Base-by-base conservation (phyloP, 2,797 vertebrate species). In the Typhlichthys subterraneus region DNA sequence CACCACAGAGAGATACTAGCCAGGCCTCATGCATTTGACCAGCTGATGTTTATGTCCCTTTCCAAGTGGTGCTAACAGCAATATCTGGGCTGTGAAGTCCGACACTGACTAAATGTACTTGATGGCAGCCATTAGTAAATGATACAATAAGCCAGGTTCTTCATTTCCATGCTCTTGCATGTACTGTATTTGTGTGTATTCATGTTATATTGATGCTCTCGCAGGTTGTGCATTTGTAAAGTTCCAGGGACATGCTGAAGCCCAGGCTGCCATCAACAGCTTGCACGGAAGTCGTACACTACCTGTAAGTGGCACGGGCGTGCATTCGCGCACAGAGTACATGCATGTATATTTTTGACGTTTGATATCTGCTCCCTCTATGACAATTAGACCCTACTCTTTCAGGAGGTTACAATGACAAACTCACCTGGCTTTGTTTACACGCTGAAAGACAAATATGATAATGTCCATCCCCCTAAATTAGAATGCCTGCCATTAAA, bases 201-300 rank as follows among this genome's bases (percentile, higher is more conserved):
- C 4, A 42, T 42, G 38, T 2, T 42, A 8, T 63, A 5, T 50
- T 19, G 46, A 64, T 59, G 10, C 53, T n/a, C 46, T 77, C 56
- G 38, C 79, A 96, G 96, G 96, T 49, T 97, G 96, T 0, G 96
- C 96, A 59, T 97, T 98, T 76, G 96, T 97, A 69, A 97, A 98
- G 86, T 98, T 94, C 87, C 95, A 97, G 91, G 94, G 93, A 73
- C 95, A 98, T 0, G 86, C 93, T 0, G 96, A 97, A 89, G 96
- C 96, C 38, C 96, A 98, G 85, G 95, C 95, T 0, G 96, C 96
- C 77, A 96, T 98, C 82, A 95, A 93, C 76, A 93, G 94, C 17
- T 91, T 98, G 58, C 96, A 98, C 2, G 95, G 95, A 70, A 98
- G 95, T 79, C 94, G 95, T 74, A 97, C 95, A 1, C 91, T 97